A percentile compares a stretch with the other conserved stretches of the same genome.
Evolutionary conservation across 1,140 invertebrate species (phyloP).

Genomic region (Lordiphosa clarofinis): DNA sequence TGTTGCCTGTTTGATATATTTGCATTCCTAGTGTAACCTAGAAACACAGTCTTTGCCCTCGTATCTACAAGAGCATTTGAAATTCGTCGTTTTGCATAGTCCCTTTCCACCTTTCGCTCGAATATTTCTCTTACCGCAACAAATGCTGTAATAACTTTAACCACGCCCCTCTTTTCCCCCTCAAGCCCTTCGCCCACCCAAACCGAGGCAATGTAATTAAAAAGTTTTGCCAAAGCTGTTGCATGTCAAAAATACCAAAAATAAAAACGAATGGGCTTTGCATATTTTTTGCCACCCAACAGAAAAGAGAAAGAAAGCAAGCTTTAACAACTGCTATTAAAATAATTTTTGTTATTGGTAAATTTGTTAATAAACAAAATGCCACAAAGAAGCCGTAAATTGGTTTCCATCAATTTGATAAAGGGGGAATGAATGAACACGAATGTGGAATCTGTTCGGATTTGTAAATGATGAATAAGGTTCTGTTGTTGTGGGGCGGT

Average conservation of each 20-base stretch:
- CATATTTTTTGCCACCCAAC: slow-evolving; percentile 36
- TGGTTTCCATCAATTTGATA: slow-evolving; percentile 25
- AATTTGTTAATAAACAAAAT: slow-evolving; percentile 4
- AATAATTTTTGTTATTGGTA: slow-evolving; percentile 21
- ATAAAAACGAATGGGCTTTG: slow-evolving; percentile 17
- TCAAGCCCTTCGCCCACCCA: slow-evolving; percentile 7
- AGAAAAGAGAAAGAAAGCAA: slow-evolving; percentile 36
- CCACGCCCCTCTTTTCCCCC: neutral
- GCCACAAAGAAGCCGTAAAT: slow-evolving; percentile 17
- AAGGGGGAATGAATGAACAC: slow-evolving; percentile 23
- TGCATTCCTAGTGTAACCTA: too few species aligned
- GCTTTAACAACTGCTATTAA: slow-evolving; percentile 31
- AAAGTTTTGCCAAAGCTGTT: slow-evolving; percentile 46
- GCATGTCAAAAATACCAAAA: slow-evolving; percentile 15
- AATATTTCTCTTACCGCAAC: slow-evolving; percentile 1
- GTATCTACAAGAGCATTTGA: too few species aligned
- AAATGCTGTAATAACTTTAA: slow-evolving; percentile 14
- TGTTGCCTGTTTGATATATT: too few species aligned
- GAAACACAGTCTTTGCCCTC: too few species aligned
- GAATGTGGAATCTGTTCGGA: neutral
- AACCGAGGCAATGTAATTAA: slow-evolving; percentile 60
- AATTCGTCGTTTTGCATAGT: too few species aligned
- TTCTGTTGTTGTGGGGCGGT: slow-evolving; percentile 1
- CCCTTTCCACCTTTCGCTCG: too few species aligned
- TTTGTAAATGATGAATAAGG: slow-evolving; percentile 3